These are phyloP conservation scores for Rhagophthalmus giganteus DNA, from an alignment of 2,888 invertebrate genomes.

Conservation along the genomic window DNA sequence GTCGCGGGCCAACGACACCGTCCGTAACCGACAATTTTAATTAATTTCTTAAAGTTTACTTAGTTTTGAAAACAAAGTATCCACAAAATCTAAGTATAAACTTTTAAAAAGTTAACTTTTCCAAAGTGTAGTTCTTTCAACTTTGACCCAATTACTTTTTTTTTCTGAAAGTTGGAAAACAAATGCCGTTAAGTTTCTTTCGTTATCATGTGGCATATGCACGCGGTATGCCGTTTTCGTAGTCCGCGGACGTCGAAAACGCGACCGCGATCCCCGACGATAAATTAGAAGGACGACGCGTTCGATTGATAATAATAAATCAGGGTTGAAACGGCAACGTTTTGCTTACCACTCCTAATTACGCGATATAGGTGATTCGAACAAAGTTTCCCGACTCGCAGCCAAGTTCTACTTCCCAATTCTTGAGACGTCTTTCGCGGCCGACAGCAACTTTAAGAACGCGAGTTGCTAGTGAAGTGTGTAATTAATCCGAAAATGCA, in stretches of 20 bases:
- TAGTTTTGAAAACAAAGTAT: conserved; percentile 27
- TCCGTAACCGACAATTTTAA: conserved; percentile 5
- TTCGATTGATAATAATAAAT: conserved; percentile 9
- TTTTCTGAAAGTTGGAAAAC: conserved; percentile 32
- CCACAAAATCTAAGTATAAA: conserved; percentile 28
- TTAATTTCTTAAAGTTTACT: conserved; percentile 24
- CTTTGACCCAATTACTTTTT: conserved; percentile 38
- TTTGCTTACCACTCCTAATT: conserved; percentile 16
- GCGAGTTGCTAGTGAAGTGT: conserved; percentile 55
- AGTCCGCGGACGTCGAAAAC: no score
- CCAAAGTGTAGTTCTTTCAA: conserved; percentile 33
- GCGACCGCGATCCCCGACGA: no score
- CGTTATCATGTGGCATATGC: conserved; percentile 8
- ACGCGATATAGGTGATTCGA: conserved; percentile 18
- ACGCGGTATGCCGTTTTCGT: neutral
- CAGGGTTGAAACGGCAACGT: neutral
- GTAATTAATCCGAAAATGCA: conserved; percentile 58
- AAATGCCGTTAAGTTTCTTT: conserved; percentile 13
- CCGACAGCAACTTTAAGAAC: conserved; percentile 37
- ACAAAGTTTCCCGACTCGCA: conserved; percentile 15
- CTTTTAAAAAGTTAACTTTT: conserved; percentile 31
- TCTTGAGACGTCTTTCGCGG: conserved; percentile 30
- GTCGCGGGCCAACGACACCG: neutral
- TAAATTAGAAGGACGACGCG: neutral
- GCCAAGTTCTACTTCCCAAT: conserved; percentile 27